These are phyloP conservation scores for Petrocephalus microphthalmus DNA, from an alignment of 2,113 vertebrate genomes.

Conservation along the genomic window DNA sequence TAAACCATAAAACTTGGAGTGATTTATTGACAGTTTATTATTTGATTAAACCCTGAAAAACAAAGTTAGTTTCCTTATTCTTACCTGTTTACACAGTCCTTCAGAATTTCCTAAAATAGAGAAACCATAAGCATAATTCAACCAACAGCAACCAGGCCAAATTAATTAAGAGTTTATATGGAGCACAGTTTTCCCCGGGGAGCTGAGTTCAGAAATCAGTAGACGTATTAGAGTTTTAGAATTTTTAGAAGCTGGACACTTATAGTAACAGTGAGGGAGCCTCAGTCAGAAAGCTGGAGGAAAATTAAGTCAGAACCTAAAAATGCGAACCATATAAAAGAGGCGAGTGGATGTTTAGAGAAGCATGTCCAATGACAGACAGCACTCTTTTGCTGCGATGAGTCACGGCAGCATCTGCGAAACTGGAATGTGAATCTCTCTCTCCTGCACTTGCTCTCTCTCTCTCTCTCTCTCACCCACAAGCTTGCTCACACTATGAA, in stretches of 20 bases:
- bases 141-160: not conserved
- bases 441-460: not conserved
- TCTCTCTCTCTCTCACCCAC: not conserved
- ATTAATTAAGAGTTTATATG: not conserved
- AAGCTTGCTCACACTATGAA: not conserved
- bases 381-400: conserved; percentile 1
- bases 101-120: not conserved
- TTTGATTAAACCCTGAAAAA: not conserved
- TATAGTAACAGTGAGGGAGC: not conserved
- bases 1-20: not conserved
- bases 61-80: not conserved
- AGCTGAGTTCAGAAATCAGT: not conserved
- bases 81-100: not conserved
- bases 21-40: not conserved
- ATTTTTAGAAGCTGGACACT: conserved; percentile 12
- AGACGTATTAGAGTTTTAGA: not conserved
- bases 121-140: not conserved
- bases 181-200: not conserved
- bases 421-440: not conserved
- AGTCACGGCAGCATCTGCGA: conserved; percentile 12
- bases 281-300: not conserved
- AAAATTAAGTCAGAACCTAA: conserved; percentile 3
- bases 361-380: not conserved
- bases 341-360: not conserved
- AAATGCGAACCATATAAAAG: not conserved